Conservation (phyloP, 2,113 vertebrate genomes). For the Nesoenas mayeri region DNA sequence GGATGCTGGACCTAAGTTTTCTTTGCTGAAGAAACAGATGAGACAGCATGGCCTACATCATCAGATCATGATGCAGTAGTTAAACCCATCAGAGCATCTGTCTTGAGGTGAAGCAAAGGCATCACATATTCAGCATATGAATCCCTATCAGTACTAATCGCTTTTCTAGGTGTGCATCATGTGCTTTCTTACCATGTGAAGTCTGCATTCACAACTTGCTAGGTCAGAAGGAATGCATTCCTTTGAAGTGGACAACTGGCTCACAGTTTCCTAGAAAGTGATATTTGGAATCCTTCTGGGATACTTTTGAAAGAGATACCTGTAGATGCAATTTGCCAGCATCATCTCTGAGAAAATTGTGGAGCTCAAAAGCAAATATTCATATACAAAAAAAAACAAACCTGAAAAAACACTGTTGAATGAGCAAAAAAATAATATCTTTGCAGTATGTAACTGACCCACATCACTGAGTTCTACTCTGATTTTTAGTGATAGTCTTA, state of each 20-base stretch:
- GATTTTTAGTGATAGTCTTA: not conserved
- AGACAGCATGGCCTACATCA: not conserved
- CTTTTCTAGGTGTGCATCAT: not conserved
- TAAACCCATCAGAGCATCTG: not conserved
- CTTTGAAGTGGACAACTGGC: not conserved
- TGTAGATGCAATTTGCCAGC: not conserved
- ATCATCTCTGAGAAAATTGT: not conserved
- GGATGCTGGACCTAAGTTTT: not conserved
- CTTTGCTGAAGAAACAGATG: not conserved
- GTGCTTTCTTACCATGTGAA: not conserved
- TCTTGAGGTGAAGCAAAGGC: not conserved
- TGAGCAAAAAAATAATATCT: not conserved
- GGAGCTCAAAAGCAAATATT: not conserved
- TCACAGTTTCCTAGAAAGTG: not conserved
- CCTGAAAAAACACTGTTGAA: not conserved
- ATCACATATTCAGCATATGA: not conserved
- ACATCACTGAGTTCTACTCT: not conserved
- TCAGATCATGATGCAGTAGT: not conserved
- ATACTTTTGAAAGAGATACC: not conserved
- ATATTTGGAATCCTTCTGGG: not conserved
- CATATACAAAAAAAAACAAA: not conserved
- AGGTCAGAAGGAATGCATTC: not conserved
- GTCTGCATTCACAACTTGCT: not conserved
- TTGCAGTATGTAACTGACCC: not conserved
- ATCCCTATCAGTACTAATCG: not conserved